phyloP scores from a whole-genome alignment of 1,140 invertebrate species.

The Melipona quadrifasciata region DNA sequence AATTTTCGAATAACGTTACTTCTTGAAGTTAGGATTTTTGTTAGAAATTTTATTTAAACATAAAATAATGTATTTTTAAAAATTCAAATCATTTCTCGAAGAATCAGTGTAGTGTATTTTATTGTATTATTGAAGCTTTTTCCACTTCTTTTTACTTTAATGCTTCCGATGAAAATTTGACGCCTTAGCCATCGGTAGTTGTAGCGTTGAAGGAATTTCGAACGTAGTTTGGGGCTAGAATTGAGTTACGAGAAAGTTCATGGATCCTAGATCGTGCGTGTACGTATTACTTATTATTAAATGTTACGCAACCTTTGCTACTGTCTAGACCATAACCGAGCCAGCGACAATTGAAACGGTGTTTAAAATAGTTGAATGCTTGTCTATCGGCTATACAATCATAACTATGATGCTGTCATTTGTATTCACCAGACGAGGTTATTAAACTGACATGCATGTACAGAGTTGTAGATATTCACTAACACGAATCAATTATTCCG shows the following conservation, averaged over 20 bases:
- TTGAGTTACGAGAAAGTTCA: not conserved
- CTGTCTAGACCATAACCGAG: constrained; percentile 37
- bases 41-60: too few species aligned
- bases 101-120: too few species aligned
- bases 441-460: constrained; percentile 28
- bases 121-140: too few species aligned
- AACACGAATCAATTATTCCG: constrained; percentile 23
- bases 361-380: constrained; percentile 50
- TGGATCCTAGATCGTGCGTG: constrained; percentile 22
- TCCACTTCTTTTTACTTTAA: too few species aligned
- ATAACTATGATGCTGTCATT: constrained; percentile 2
- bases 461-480: constrained; percentile 12
- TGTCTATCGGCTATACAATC: constrained; percentile 21
- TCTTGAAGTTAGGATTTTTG: too few species aligned
- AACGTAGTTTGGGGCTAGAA: not conserved
- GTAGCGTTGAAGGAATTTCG: not conserved
- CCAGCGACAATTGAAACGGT: constrained; percentile 28
- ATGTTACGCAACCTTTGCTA: constrained; percentile 33
- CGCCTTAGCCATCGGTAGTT: too few species aligned
- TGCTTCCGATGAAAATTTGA: too few species aligned
- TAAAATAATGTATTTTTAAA: too few species aligned
- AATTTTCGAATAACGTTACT: too few species aligned
- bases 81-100: too few species aligned
- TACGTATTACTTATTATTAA: constrained; percentile 9
- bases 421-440: constrained; percentile 37